These are phyloP conservation scores for Melanerpes formicivorus DNA, from an alignment of 2,113 vertebrate genomes.

Conservation along the genomic window DNA sequence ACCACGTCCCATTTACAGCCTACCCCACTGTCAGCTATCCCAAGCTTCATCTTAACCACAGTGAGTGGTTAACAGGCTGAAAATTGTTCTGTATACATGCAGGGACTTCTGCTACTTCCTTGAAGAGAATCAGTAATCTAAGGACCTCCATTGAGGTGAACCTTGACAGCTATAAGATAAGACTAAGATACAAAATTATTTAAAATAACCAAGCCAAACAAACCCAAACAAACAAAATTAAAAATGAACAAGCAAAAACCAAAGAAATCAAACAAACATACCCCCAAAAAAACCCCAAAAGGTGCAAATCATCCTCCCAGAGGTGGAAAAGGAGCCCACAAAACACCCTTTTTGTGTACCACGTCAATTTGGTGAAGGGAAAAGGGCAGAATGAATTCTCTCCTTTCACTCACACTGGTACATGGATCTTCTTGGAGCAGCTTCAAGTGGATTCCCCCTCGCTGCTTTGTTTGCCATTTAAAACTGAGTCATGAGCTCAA, in stretches of 20 bases:
- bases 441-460: fast-evolving
- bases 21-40: neutral
- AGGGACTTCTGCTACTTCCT: neutral
- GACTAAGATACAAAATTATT: neutral
- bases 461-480: neutral
- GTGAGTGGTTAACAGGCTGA: neutral
- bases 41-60: neutral
- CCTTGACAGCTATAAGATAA: neutral
- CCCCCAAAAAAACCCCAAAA: neutral
- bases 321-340: neutral
- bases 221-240: too few relatives aligned
- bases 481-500: neutral
- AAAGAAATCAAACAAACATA: neutral
- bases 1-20: neutral
- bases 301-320: neutral
- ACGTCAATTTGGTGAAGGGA: neutral
- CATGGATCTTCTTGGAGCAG: neutral
- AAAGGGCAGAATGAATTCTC: neutral
- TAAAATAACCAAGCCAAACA: too few relatives aligned
- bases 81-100: neutral
- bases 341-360: neutral
- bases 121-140: neutral
- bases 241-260: neutral
- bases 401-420: neutral
- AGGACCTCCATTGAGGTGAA: neutral